Evolutionary conservation across 2,113 vertebrate genomes (phyloP), one percentile per base, ranked within the genome.

Genomic region (Tetraodon nigroviridis): DNA sequence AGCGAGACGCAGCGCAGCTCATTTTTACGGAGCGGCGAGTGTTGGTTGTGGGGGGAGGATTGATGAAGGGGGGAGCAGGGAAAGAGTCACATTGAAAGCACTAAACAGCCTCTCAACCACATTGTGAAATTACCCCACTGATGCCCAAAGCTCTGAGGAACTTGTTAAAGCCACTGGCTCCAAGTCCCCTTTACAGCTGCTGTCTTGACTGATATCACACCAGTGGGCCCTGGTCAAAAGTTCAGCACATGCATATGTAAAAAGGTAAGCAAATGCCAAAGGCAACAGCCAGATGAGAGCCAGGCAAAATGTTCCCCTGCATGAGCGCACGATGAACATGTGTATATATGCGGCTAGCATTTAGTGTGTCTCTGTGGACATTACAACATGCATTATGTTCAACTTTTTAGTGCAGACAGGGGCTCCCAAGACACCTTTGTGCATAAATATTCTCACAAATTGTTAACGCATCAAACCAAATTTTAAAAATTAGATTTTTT

Each of bases 211-310:
- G 93, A 94, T 94, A 91, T 92, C 93, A 86, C 92, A 92, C 91
- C 90, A 90, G 89, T 87, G 93, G 85, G 87, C 88, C 89, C 89
- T 94, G 94, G 93, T 96, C 94, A 95, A 93, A 95, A 94, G 93
- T 94, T 96, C 93, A 95, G 91, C 90, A 90, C 86, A 89, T 94
- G 93, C 89, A 93, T 93, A 95, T 93, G 91, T 92, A 94, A 92
- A 93, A 92, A 94, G 90, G 87, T 87, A 92, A 87, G 87, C 86
- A 88, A 92, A 89, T 91, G 92, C 92, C 91, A 89, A 88, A 91
- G 90, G 90, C 90, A 91, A 85, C 89, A 91, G 32, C 32, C 32
- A 37, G 32, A 12, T 3, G 32, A 37, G 32, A 8, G 1, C 32
- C 32, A 37, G 32, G 8, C 32, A 37, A 10, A 37, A 37, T 12